Conservation (phyloP, 2,888 invertebrate genomes). For the Drosophila nigricruria region DNA sequence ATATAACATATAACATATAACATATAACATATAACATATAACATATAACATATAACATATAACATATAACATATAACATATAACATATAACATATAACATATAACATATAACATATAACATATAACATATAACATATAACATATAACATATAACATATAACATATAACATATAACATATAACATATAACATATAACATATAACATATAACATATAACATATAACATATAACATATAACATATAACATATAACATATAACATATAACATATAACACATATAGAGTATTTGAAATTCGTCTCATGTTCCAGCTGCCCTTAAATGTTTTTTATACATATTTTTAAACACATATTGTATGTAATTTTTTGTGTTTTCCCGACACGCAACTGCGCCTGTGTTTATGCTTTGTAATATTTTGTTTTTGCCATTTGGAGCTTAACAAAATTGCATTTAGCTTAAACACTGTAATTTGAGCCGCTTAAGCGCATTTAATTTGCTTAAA, state of each 20-base stretch:
- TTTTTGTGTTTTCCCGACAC: constrained; percentile 55
- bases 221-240: constrained; percentile 2
- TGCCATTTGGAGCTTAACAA: constrained; percentile 52
- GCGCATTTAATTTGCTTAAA: constrained; percentile 69
- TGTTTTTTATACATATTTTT: constrained; percentile 17
- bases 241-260: not conserved
- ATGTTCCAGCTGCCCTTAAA: not conserved
- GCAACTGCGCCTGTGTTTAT: constrained; percentile 53
- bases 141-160: not conserved
- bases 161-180: constrained; percentile 1
- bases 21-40: constrained; percentile 1
- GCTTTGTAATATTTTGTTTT: constrained; percentile 43
- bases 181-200: not conserved
- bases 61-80: constrained; percentile 2
- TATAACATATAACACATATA: constrained; percentile 2
- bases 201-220: not conserved
- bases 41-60: constrained; percentile 2
- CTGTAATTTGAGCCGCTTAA: constrained; percentile 77
- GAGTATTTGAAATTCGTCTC: constrained; percentile 9
- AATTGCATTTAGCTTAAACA: constrained; percentile 76
- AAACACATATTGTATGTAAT: constrained; percentile 37
- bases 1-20: constrained; percentile 3
- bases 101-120: not conserved
- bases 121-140: not conserved
- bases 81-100: not conserved